Evolutionary conservation across 2,797 vertebrate genomes (phyloP).

Genomic region (Halcyon chelicuti): DNA sequence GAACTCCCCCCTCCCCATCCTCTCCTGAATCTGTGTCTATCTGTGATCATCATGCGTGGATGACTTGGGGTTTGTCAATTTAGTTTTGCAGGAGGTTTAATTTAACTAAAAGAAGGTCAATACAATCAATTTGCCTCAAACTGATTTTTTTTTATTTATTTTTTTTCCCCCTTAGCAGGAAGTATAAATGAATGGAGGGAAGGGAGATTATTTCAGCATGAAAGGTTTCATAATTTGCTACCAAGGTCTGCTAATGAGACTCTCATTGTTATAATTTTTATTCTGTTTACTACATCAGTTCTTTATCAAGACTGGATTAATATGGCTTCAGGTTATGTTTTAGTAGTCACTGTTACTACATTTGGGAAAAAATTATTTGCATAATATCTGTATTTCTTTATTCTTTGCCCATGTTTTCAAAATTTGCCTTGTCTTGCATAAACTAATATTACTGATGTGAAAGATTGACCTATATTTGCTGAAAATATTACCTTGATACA

Average conservation of each 20-base stretch:
- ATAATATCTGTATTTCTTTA: background rate
- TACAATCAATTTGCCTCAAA: background rate
- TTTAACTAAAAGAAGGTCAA: conserved; percentile 5
- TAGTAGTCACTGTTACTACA: background rate
- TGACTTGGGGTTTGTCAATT: background rate
- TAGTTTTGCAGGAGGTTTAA: background rate
- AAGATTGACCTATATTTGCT: background rate
- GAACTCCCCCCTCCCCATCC: fast-evolving
- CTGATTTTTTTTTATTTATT: background rate
- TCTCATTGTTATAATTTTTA: background rate
- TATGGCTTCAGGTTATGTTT: background rate
- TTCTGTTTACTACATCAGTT: background rate
- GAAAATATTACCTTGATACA: background rate
- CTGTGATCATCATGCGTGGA: background rate
- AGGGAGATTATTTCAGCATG: background rate
- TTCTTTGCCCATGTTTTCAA: background rate
- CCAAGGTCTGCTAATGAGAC: background rate
- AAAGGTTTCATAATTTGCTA: background rate
- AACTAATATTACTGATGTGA: background rate
- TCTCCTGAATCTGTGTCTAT: background rate
- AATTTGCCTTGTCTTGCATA: background rate
- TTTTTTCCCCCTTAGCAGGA: background rate
- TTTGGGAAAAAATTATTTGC: background rate
- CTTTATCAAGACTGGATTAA: background rate
- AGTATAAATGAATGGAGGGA: background rate